These are phyloP conservation scores for Tetrapedia diversipes DNA, from an alignment of 2,888 invertebrate species.

Conservation along the genomic window DNA sequence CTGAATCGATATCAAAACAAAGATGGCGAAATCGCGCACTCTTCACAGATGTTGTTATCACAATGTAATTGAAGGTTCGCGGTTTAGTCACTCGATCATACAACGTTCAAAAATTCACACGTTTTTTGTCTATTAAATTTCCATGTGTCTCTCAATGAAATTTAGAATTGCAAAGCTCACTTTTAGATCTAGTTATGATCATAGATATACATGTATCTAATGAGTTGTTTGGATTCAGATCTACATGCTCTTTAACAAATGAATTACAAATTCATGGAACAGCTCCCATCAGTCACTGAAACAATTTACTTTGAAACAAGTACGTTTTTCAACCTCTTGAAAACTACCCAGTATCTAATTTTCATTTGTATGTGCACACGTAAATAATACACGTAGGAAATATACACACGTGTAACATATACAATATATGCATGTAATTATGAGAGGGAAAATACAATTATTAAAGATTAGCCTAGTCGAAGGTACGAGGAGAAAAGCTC, in stretches of 20 bases:
- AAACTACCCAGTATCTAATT: slow-evolving; percentile 28
- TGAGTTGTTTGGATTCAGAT: slow-evolving; percentile 20
- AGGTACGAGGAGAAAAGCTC: slow-evolving; percentile 46
- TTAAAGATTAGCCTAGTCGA: slow-evolving; percentile 54
- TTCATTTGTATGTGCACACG: slow-evolving; percentile 24
- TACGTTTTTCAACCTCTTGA: slow-evolving; percentile 37
- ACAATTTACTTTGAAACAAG: slow-evolving; percentile 25
- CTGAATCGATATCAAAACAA: slow-evolving; percentile 59
- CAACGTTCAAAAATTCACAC: not conserved
- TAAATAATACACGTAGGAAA: slow-evolving; percentile 9
- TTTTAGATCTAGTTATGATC: slow-evolving; percentile 1
- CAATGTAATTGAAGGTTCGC: slow-evolving; percentile 19
- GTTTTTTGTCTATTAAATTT: slow-evolving; percentile 6
- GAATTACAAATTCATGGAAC: slow-evolving; percentile 21
- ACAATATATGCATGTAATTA: slow-evolving; percentile 2
- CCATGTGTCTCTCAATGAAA: not conserved
- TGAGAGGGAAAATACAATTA: slow-evolving; percentile 54
- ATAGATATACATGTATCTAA: not conserved
- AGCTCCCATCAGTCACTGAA: slow-evolving; percentile 30
- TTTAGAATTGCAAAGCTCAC: not conserved
- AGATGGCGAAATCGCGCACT: slow-evolving; percentile 61
- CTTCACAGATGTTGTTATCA: slow-evolving; percentile 54
- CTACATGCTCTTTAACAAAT: slow-evolving; percentile 21
- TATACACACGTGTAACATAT: not conserved
- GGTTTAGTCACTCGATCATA: slow-evolving; percentile 15